Base-by-base conservation (phyloP, 2,113 vertebrate genomes). In the Spermophilus dauricus region DNA sequence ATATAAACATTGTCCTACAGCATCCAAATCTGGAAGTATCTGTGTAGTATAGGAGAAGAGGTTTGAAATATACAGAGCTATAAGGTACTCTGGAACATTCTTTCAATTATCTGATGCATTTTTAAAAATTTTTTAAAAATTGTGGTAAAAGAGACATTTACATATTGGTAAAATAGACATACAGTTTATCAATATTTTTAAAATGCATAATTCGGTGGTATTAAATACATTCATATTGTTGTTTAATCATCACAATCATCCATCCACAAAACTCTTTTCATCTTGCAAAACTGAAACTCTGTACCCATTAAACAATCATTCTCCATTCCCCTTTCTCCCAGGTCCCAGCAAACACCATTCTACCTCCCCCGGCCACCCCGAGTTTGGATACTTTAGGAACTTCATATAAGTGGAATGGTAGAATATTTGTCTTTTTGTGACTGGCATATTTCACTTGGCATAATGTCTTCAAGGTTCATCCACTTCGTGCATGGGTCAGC, bases 381-480 rank as follows among this genome's bases (percentile, higher is more conserved):
- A 77, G 77, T 72, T 34, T 94, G 32, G 76, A 77, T 91, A 78
- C 72, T 93, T 34, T 18, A 77, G 32, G 4, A 83, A 53, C 58
- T 45, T 91, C 4, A 14, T 56, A 32, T 32, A 84, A 70, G 12
- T 82, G 39, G 76, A 91, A 81, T 87, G 16, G 65, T 56, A 63
- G 8, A 51, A 37, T 86, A 20, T 67, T 89, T 94, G n/a, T 77
- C 72, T 67, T 92, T 63, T 72, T 75, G 61, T 89, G 61, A 83
- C 32, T 76, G 72, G 32, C 30, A 73, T 89, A 75, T 93, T 95
- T 88, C 65, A 85, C 26, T 76, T 81, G 70, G 28, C 73, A 53
- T 63, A 82, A 94, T 85, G 18, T 91, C 78, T 42, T 93, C 18
- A 61, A 42, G 65, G 20, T 75, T 51, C 51, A 88, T 85, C 18